Conservation (phyloP, 2,888 invertebrate genomes). For the Ectemnius continuus region DNA sequence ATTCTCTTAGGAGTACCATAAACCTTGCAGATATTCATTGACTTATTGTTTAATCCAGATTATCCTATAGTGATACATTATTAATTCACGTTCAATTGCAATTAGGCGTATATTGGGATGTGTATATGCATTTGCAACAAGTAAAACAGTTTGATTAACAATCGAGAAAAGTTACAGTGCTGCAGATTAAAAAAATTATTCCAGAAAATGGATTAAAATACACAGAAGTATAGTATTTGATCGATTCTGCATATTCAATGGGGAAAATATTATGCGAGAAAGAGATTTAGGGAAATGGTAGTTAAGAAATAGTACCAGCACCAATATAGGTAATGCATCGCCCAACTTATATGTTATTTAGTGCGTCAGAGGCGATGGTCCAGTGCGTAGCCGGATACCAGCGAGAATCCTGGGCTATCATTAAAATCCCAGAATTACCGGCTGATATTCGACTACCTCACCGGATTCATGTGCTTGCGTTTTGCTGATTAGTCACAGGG, state of each 20-base stretch:
- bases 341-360: slow-evolving; percentile 68
- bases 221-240: slow-evolving; percentile 17
- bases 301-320: slow-evolving; percentile 70
- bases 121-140: slow-evolving; percentile 1
- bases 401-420: slow-evolving; percentile 89
- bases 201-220: background rate
- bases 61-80: too few relatives aligned
- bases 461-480: slow-evolving; percentile 66
- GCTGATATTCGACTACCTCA: slow-evolving; percentile 94
- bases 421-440: slow-evolving; percentile 96
- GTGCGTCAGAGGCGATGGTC: slow-evolving; percentile 76
- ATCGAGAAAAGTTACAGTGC: slow-evolving; percentile 7
- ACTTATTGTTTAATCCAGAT: too few relatives aligned
- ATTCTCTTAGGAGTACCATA: too few relatives aligned
- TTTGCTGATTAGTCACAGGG: slow-evolving; percentile 74
- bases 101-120: too few relatives aligned
- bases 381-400: slow-evolving; percentile 85
- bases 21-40: too few relatives aligned
- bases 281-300: slow-evolving; percentile 38
- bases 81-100: too few relatives aligned
- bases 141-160: background rate
- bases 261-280: slow-evolving; percentile 16
- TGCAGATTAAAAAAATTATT: slow-evolving; percentile 5
- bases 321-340: slow-evolving; percentile 74
- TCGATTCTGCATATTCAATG: slow-evolving; percentile 4